Evolutionary conservation across 2,888 invertebrate species (phyloP), one percentile per base, ranked within the genome.

Genomic region (Drosophila tanythrix): DNA sequence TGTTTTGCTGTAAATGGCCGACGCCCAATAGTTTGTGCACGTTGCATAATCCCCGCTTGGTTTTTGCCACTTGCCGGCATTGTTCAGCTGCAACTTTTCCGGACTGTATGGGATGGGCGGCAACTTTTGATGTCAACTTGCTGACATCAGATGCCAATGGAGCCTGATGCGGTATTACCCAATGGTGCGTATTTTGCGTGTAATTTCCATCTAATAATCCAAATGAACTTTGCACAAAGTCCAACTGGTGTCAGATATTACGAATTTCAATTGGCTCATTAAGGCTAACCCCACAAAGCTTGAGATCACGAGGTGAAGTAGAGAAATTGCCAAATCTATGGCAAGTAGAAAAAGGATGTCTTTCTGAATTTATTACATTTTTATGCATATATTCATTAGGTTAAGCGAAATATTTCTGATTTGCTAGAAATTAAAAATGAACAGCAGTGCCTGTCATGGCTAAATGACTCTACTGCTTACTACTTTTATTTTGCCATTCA

Each of bases 141-240:
- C 65, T 68, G 78, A 78, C 86, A 80, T 74, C 70, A 48, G 79
- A 77, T 74, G 82, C 52, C 81, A 33, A 63, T 64, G 74, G 60
- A 52, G 21, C 36, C 13, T n/a, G 61, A 58, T n/a, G 27, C 38
- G 38, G 70, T 56, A 61, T 70, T 77, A 70, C 74, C 78, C 85
- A 85, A 88, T 89, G 77, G 70, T 77, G 90, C 90, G 88, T 80
- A 85, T 85, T 90, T 85, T 70, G 83, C 83, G 70, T 80, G 83
- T 90, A 88, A 90, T 84, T 84, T 72, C 61, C 31, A 33, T 27
- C 64, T 52, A 70, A 77, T 75, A 56, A 76, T 77, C 71, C 73
- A 63, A 72, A 72, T 82, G 79, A 89, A 79, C 80, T 84, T 79
- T 79, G 31, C 46, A 10, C 13, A 11, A 64, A 68, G 68, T 51